Evolutionary conservation across 1,140 invertebrate genomes (phyloP), one percentile per base, ranked within the genome.

Genomic region (Agraylea sexmaculata): DNA sequence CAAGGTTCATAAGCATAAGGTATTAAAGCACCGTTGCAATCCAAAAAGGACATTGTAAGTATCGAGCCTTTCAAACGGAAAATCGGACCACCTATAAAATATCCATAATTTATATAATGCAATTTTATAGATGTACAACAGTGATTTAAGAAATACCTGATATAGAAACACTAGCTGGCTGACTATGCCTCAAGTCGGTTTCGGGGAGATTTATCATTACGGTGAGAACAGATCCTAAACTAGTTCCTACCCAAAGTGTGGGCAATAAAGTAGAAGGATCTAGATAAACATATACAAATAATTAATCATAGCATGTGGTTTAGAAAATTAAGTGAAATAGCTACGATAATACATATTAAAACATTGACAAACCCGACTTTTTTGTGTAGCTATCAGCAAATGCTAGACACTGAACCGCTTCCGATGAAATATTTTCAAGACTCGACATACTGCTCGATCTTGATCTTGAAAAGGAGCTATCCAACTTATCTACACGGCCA

Each of bases 371-470:
- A 93, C 91, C 90, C 68, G 80, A 84, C 73, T 91, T 93, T 64
- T 86, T 87, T 37, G 86, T 83, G 64, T 88, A 96, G 51, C 90
- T 91, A 68, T 96, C 92, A 54, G 87, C 88, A 70, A 97, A 96
- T 51, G 82, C 80, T 62, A 97, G 75, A 71, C 87, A 94, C 69
- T 91, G 89, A 57, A 98, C 85, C 58, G 90, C 85, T 74, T 97
- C 93, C 52, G 84, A 84, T 52, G 80, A 83, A 64, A 94, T 92
- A 71, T 92, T 94, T 68, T 96, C 93, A 58, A 96, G 71, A 66
- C 90, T 95, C 49, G 89, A 93, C 80, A 94, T 93, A 67, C 87
- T 92, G 59, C 89, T 94, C 62, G 89, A 93, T 55, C 91, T 77
- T 52, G 91, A 95, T 60, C 90, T 76, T 56, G 90, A 91, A 70